These are phyloP conservation scores for Siniperca scherzeri DNA, from an alignment of 2,797 vertebrate species.

Conservation along the genomic window DNA sequence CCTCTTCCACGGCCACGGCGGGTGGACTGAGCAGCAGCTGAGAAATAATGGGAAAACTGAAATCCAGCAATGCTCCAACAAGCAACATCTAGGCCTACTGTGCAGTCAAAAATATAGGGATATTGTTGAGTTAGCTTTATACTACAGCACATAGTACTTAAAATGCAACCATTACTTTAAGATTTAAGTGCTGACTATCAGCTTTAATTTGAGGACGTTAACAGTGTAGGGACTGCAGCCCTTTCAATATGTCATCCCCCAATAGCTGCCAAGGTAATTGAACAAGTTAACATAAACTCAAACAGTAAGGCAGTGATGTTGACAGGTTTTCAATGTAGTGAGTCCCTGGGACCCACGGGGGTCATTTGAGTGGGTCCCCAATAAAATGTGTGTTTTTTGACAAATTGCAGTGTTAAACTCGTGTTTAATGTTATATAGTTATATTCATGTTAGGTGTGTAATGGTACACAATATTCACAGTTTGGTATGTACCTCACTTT, in stretches of 20 bases:
- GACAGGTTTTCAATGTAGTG: too few species aligned
- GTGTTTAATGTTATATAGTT: too few species aligned
- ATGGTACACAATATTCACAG: too few species aligned
- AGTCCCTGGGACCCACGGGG: too few species aligned
- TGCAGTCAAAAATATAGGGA: not conserved
- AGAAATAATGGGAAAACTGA: not conserved
- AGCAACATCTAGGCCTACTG: not conserved
- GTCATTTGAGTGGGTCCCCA: too few species aligned
- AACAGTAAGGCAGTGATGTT: not conserved
- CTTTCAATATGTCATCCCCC: not conserved
- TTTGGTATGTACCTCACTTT: too few species aligned
- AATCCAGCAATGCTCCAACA: not conserved
- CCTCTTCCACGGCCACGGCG: constrained; percentile 92
- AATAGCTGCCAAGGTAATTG: not conserved
- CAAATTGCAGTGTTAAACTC: too few species aligned
- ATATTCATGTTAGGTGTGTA: too few species aligned
- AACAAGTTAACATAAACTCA: not conserved
- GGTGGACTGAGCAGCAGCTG: constrained; percentile 81
- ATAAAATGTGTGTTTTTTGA: too few species aligned
- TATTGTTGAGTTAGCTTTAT: not conserved
- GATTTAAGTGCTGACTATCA: not conserved
- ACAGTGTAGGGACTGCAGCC: not conserved
- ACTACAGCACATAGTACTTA: not conserved
- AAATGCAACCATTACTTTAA: not conserved
- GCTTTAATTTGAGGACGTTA: constrained; percentile 3